These are phyloP conservation scores for Ctenomys sociabilis DNA, from an alignment of 2,113 vertebrate genomes.

Conservation along the genomic window DNA sequence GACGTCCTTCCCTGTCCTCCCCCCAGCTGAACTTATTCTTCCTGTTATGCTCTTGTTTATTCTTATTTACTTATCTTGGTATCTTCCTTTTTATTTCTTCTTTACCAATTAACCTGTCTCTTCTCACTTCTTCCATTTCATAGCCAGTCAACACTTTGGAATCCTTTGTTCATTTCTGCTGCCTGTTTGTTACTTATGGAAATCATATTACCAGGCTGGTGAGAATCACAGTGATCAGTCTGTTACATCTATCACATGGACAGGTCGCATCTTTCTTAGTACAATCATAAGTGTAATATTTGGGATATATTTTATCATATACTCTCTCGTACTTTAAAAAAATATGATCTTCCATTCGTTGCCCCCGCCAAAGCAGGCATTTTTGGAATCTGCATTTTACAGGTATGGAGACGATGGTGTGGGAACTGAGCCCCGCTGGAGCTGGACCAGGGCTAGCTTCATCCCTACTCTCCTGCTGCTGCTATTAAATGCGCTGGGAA, in stretches of 20 bases:
- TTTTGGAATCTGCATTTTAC: not conserved
- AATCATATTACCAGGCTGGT: not conserved
- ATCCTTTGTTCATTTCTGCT: not conserved
- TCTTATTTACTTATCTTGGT: not conserved
- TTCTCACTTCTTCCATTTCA: not conserved
- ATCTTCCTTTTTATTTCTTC: not conserved
- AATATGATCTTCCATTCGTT: not conserved
- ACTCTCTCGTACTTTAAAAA: not conserved
- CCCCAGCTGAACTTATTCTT: not conserved
- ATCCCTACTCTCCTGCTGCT: fast-evolving
- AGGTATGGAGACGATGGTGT: not conserved
- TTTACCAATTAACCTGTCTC: not conserved
- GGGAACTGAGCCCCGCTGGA: not conserved
- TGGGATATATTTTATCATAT: not conserved
- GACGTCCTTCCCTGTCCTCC: not conserved
- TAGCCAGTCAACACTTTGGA: not conserved
- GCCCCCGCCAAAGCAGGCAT: not conserved
- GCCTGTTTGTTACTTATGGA: not conserved
- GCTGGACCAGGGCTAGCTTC: not conserved
- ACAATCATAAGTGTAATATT: not conserved
- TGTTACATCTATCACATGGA: not conserved
- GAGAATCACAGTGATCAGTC: not conserved
- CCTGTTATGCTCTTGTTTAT: not conserved
- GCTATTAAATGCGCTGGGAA: fast-evolving
- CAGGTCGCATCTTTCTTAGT: not conserved